phyloP scores from a whole-genome alignment of 2,888 invertebrate species.

The Ischnura elegans region DNA sequence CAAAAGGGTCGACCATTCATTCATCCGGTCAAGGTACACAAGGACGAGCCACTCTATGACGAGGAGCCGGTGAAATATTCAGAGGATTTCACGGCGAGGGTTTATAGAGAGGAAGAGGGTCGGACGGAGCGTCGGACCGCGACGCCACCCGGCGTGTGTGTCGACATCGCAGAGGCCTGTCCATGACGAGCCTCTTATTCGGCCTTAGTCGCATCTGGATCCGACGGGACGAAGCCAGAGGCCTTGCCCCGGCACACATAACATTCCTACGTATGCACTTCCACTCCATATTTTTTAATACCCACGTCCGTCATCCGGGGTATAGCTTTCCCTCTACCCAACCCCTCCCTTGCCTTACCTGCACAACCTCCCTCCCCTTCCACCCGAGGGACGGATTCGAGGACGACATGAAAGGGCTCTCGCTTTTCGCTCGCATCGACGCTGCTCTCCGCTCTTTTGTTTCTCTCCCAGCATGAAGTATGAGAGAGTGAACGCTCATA shows the following conservation, averaged over 20 bases:
- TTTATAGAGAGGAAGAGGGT: too few relatives aligned
- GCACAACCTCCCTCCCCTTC: not conserved
- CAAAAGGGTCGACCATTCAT: too few relatives aligned
- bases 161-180: not conserved
- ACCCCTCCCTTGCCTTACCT: not conserved
- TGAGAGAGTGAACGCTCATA: not conserved
- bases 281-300: not conserved
- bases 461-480: not conserved
- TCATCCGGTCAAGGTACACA: too few relatives aligned
- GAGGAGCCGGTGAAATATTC: too few relatives aligned
- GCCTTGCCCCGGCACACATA: not conserved
- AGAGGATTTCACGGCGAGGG: too few relatives aligned
- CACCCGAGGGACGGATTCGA: not conserved
- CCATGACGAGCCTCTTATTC: not conserved
- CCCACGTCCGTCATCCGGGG: not conserved
- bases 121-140: too few relatives aligned
- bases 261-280: not conserved
- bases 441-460: not conserved
- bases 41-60: too few relatives aligned
- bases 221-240: not conserved
- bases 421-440: not conserved
- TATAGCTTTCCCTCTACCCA: not conserved
- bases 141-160: too few relatives aligned
- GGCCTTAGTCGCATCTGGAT: not conserved
- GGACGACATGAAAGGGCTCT: constrained; percentile 13